Base-by-base conservation (phyloP, 2,113 vertebrate species). In the Paracanthobrama guichenoti region DNA sequence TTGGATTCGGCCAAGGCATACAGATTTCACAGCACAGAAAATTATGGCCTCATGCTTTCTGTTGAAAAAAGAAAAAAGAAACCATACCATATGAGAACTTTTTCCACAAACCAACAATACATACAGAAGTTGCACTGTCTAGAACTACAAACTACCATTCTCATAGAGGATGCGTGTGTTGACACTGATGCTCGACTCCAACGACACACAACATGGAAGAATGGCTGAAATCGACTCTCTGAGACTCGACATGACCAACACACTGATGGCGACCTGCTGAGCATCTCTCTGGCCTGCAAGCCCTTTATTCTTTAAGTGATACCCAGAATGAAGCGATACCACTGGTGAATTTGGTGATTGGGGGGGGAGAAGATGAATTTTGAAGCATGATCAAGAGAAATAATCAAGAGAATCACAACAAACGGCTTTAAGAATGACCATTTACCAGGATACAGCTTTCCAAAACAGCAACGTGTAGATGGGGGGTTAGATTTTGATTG, bases 381-480 rank as follows among this genome's bases (percentile, higher is more conserved):
- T 89, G 88, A 87, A 89, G 86, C 87, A 94, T 94, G 93, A 94
- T 93, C 92, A 90, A 59, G 88, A 90, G 28, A 82, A 83, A 64
- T 26, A 75, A 11, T 62, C 11, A 79, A 81, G 85, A 87, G 88
- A 87, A 88, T 91, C 89, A 95, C 92, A 93, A 92, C 89, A 93
- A 93, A 94, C 86, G 90, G 89, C 91, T 94, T 66, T 87, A 94
- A 92, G 89, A 93, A 91, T 92, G 90, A 91, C 93, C 80, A 95
- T 94, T 95, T 95, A 95, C 95, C 95, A 95, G 94, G 90, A 95
- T 95, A 95, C 95, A 95, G 95, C 95, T 95, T 95, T 95, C 95
- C 95, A 94, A 94, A 92, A 95, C 94, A 35, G 93, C 94, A 93
- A 95, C 93, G 91, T 95, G 93, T 89, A 94, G 94, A 91, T 95